Percentiles rank a stretch among this genome's conserved stretches.
phyloP scores from a whole-genome alignment of 2,113 vertebrate species.

The Motacilla tschutschensis region DNA sequence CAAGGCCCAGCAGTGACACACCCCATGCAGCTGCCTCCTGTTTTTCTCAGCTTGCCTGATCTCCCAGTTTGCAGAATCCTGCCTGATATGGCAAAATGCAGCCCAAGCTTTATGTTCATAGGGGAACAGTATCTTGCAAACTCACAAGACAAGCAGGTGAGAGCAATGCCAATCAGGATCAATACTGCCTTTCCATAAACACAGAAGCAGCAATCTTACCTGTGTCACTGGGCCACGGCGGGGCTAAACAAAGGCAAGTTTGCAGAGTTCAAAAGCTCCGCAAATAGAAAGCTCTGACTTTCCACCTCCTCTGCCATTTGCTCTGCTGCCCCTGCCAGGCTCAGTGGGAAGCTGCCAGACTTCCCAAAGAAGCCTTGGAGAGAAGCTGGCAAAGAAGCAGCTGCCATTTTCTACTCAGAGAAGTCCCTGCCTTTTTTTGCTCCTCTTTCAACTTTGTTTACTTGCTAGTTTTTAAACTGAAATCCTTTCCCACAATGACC shows the following conservation, averaged over 20 bases:
- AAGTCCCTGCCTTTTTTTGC: neutral
- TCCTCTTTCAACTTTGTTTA: neutral
- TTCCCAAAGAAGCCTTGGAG: neutral
- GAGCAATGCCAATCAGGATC: neutral
- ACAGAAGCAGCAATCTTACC: neutral
- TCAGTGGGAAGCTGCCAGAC: slow-evolving; percentile 1
- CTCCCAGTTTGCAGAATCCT: neutral
- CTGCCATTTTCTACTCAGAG: slow-evolving; percentile 30
- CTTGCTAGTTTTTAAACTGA: slow-evolving; percentile 1
- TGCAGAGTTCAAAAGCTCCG: neutral
- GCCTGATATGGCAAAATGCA: neutral
- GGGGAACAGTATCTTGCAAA: neutral
- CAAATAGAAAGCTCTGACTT: neutral
- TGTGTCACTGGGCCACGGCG: neutral
- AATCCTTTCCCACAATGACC: neutral
- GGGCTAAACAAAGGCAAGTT: neutral
- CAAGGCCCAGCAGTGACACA: neutral
- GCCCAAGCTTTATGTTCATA: neutral
- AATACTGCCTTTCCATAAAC: neutral
- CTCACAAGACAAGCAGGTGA: neutral
- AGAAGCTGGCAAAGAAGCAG: slow-evolving; percentile 14
- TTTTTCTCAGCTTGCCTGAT: slow-evolving; percentile 10
- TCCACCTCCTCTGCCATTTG: neutral
- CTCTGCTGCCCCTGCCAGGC: slow-evolving; percentile 13
- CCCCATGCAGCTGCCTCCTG: neutral